Conservation (phyloP, 2,888 invertebrate genomes). For the Spilarctia lutea region DNA sequence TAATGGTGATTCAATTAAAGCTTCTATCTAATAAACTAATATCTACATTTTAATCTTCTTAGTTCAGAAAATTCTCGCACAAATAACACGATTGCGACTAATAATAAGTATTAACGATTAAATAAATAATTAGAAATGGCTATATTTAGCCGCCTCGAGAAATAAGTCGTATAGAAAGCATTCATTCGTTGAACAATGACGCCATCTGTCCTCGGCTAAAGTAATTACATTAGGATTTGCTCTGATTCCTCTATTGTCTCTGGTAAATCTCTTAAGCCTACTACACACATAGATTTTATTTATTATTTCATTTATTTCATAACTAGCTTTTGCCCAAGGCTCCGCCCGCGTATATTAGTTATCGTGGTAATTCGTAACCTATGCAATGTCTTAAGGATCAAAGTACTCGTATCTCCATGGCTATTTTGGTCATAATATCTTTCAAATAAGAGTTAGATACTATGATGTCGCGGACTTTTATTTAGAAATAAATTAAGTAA, state of each 20-base stretch:
- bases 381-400: no score
- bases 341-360: no score
- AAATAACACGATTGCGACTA: not conserved
- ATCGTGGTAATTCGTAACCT: no score
- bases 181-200: not conserved
- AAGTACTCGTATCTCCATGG: no score
- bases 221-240: not conserved
- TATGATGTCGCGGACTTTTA: no score
- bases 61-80: not conserved
- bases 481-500: no score
- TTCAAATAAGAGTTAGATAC: no score
- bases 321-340: no score
- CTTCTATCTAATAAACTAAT: not conserved
- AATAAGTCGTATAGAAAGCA: not conserved
- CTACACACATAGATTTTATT: not conserved
- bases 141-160: not conserved
- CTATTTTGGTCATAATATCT: no score
- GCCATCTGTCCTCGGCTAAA: not conserved
- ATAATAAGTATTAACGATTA: not conserved
- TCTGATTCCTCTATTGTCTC: not conserved
- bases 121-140: not conserved
- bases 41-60: not conserved
- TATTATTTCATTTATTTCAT: not conserved
- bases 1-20: not conserved
- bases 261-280: not conserved